Conservation (phyloP, 35 echinoderm and acorn worm species). For the Apostichopus japonicus region DNA sequence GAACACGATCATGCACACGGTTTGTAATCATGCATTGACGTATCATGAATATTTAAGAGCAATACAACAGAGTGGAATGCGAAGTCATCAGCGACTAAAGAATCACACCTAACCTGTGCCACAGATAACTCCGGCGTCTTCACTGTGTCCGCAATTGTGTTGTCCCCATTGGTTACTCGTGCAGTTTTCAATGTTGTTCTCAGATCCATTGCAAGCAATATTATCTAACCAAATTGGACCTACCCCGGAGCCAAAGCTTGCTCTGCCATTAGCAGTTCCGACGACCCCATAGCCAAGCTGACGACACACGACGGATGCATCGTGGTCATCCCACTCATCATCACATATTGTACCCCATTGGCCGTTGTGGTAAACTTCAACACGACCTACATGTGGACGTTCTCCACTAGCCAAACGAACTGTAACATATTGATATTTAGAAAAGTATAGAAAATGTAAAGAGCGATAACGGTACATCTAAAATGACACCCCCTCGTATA, state of each 20-base stretch:
- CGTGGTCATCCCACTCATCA: background rate
- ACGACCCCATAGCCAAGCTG: background rate
- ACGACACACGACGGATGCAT: background rate
- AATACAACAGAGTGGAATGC: too few relatives aligned
- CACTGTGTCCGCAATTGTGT: background rate
- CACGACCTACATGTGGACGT: background rate
- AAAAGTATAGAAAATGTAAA: too few relatives aligned
- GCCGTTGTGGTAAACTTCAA: background rate
- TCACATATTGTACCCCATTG: conserved; percentile 31
- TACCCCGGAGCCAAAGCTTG: background rate
- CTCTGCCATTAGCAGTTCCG: background rate
- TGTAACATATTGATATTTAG: background rate
- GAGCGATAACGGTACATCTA: too few relatives aligned
- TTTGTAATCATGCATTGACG: too few relatives aligned
- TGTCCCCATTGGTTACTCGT: background rate
- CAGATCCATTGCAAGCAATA: conserved; percentile 2
- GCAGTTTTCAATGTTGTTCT: conserved; percentile 19
- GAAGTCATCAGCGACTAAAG: too few relatives aligned
- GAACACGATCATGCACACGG: too few relatives aligned
- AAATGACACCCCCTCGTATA: too few relatives aligned
- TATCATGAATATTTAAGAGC: too few relatives aligned
- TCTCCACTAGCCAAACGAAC: conserved; percentile 24
- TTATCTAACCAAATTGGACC: conserved; percentile 4
- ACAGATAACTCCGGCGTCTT: background rate
- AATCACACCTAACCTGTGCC: too few relatives aligned